Percentiles rank a stretch among this genome's conserved stretches.
Evolutionary conservation across 2,888 invertebrate genomes (phyloP).

Genomic region (Tridacna gigas): DNA sequence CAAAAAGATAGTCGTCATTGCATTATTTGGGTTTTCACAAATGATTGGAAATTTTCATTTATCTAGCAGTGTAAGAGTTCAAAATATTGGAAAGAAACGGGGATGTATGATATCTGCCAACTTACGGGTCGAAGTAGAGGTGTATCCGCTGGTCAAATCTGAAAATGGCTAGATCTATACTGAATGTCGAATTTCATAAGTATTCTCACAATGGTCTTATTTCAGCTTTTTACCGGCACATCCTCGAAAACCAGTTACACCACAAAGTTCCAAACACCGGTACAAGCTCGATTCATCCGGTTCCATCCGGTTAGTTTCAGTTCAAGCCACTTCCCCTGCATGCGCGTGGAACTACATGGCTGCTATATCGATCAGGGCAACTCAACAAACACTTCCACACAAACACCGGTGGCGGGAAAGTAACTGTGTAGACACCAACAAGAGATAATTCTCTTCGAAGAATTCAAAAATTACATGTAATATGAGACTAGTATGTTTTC

Average conservation of each 20-base stretch:
- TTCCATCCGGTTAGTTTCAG: conserved; percentile 62
- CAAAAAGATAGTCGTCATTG: too few species aligned
- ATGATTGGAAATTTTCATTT: too few species aligned
- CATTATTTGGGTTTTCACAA: too few species aligned
- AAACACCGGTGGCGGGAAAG: not conserved
- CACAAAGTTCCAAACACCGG: conserved; percentile 41
- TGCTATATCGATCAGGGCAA: conserved; percentile 46
- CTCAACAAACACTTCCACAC: not conserved
- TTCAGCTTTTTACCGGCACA: conserved; percentile 58
- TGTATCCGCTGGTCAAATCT: too few species aligned
- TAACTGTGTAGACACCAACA: not conserved
- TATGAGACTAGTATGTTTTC: too few species aligned
- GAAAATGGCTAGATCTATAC: too few species aligned
- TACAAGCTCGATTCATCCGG: conserved; percentile 63
- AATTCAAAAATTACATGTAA: too few species aligned
- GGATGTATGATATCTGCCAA: too few species aligned
- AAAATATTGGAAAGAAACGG: too few species aligned
- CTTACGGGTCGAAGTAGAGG: too few species aligned
- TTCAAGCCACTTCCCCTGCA: conserved; percentile 61
- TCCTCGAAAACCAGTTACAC: conserved; percentile 38
- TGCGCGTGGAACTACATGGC: conserved; percentile 66
- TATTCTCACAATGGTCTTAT: not conserved
- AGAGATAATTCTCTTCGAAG: too few species aligned
- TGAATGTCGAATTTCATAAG: not conserved
- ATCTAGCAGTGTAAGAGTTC: too few species aligned